Conservation (phyloP, 2,888 invertebrate genomes). For the Microctonus brassicae region DNA sequence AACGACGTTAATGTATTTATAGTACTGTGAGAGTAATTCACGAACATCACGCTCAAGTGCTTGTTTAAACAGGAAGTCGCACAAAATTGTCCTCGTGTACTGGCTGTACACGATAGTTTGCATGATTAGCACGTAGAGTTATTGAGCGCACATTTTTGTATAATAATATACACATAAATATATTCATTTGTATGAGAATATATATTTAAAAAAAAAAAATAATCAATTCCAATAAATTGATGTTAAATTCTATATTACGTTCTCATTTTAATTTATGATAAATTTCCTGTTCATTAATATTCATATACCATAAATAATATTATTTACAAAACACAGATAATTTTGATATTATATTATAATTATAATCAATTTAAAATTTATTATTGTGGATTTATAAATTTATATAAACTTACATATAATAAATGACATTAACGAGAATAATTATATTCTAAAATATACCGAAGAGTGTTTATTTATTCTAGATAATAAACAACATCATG, state of each 20-base stretch:
- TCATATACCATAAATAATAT: too few relatives aligned
- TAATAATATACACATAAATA: background rate
- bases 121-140: background rate
- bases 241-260: too few relatives aligned
- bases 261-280: too few relatives aligned
- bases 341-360: too few relatives aligned
- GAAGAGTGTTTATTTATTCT: background rate
- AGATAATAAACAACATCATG: background rate
- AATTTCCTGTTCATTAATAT: too few relatives aligned
- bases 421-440: background rate
- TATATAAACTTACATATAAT: too few relatives aligned
- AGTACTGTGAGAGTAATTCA: background rate
- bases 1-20: background rate
- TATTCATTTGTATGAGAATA: background rate
- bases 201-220: background rate
- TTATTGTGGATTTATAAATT: too few relatives aligned
- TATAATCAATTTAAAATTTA: too few relatives aligned
- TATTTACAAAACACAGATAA: too few relatives aligned
- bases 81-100: background rate
- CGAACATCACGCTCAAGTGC: background rate
- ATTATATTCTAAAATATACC: background rate
- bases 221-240: too few relatives aligned
- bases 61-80: background rate
- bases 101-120: background rate
- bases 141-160: background rate